Evolutionary conservation across 1,140 invertebrate genomes (phyloP), one percentile per base, ranked within the genome.

Genomic region (Saccostrea cuccullata): DNA sequence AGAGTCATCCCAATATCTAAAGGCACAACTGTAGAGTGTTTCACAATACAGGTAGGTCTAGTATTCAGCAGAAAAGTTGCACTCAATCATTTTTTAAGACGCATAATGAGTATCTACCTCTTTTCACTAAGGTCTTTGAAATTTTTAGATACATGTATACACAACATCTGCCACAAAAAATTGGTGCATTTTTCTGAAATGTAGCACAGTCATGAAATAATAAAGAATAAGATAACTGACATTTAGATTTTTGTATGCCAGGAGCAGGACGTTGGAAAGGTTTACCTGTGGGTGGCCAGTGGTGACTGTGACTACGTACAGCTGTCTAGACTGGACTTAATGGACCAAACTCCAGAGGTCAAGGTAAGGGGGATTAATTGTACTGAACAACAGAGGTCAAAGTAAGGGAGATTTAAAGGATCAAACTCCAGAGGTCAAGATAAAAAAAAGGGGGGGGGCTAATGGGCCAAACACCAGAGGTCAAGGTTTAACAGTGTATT

Each of bases 21-120:
- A 5, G 90, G 88, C n/a, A 91, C 92, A 12, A 92, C 93, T 0
- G 92, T 94, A 55, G 94, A 94, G 70, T 94, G 94, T 86, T 90
- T 94, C 58, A 88, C 92, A n/a, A 87, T 92, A 36, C 91, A 93
- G 92, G 93, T 94, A 86, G 87, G 89, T 8, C 58, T 20, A n/a
- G 3, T 60, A 60, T 60, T 13, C 20, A 13, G 13, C 58, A 17
- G 58, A 6, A n/a, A n/a, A n/a, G n/a, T n/a, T 47, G 1, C 58
- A 64, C 58, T n/a, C 17, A 64, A 64, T 6, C 58, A 60, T 36
- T 36, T 36, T 36, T 36, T 0, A 36, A n/a, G n/a, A n/a, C n/a
- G n/a, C n/a, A n/a, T n/a, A n/a, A n/a, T n/a, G n/a, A n/a, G n/a
- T n/a, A n/a, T n/a, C n/a, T n/a, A n/a, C n/a, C n/a, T n/a, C n/a